Evolutionary conservation across 2,888 invertebrate genomes (phyloP).

Genomic region (Axea sp.): DNA sequence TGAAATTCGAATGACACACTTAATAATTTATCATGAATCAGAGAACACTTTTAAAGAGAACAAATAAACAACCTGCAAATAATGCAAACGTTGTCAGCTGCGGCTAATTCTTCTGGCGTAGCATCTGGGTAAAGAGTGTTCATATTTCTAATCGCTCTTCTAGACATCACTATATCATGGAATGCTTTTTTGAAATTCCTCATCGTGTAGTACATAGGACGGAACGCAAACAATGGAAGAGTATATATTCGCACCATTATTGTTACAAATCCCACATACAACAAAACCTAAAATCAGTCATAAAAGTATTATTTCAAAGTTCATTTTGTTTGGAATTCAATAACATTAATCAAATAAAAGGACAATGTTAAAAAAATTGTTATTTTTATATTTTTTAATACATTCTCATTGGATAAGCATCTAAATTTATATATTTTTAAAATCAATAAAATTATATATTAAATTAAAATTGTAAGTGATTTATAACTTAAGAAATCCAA

Average conservation of each 20-base stretch:
- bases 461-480: too few relatives aligned
- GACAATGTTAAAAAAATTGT: too few relatives aligned
- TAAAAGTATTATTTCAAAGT: constrained; percentile 9
- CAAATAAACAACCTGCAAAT: constrained; percentile 87
- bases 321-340: too few relatives aligned
- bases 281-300: constrained; percentile 81
- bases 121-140: constrained; percentile 98
- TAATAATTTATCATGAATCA: constrained; percentile 1
- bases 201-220: constrained; percentile 99
- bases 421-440: too few relatives aligned
- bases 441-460: not conserved
- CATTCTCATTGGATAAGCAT: too few relatives aligned
- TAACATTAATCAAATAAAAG: too few relatives aligned
- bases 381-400: too few relatives aligned
- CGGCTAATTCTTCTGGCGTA: constrained; percentile 92
- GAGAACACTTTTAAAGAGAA: not conserved
- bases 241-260: constrained; percentile 99
- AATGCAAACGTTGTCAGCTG: constrained; percentile 98
- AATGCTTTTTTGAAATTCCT: constrained; percentile 98
- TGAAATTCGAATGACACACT: constrained; percentile 67
- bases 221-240: constrained; percentile 97
- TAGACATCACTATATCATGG: constrained; percentile 97
- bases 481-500: constrained; percentile 89
- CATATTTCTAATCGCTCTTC: constrained; percentile 98
- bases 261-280: constrained; percentile 95